A percentile compares a stretch with the other conserved stretches of the same genome.
phyloP scores from a whole-genome alignment of 2,797 vertebrate genomes.

The Pterois miles region DNA sequence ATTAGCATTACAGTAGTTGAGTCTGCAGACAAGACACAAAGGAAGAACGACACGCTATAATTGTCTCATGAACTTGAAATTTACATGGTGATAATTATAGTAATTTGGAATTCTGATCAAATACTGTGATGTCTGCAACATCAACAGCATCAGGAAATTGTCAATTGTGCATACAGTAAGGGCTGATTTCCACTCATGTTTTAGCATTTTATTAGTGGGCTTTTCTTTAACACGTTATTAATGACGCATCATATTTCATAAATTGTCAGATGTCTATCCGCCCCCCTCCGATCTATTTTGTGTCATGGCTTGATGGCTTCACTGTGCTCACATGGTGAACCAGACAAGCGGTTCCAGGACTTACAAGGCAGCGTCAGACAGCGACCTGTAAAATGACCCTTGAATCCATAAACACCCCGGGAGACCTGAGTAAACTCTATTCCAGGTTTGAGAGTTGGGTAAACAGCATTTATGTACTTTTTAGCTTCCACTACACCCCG shows the following conservation, averaged over 20 bases:
- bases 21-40: neutral
- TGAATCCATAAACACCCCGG: slow-evolving; percentile 22
- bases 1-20: neutral
- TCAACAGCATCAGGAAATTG: neutral
- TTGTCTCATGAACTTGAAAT: neutral
- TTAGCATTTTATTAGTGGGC: neutral
- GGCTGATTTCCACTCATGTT: neutral
- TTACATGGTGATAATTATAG: neutral
- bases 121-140: neutral
- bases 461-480: neutral
- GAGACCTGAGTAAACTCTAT: slow-evolving; percentile 33
- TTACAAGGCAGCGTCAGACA: slow-evolving; percentile 7
- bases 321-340: neutral
- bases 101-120: neutral
- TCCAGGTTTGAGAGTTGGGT: slow-evolving; percentile 17
- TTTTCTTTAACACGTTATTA: neutral
- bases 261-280: neutral
- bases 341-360: neutral
- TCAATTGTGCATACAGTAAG: neutral
- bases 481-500: neutral
- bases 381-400: slow-evolving; percentile 19
- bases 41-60: neutral
- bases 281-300: too few relatives aligned
- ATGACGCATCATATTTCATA: neutral
- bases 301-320: neutral